A percentile compares a stretch with the other conserved stretches of the same genome.
Conservation (phyloP, 2,113 vertebrate genomes). For the Pagrus major region DNA sequence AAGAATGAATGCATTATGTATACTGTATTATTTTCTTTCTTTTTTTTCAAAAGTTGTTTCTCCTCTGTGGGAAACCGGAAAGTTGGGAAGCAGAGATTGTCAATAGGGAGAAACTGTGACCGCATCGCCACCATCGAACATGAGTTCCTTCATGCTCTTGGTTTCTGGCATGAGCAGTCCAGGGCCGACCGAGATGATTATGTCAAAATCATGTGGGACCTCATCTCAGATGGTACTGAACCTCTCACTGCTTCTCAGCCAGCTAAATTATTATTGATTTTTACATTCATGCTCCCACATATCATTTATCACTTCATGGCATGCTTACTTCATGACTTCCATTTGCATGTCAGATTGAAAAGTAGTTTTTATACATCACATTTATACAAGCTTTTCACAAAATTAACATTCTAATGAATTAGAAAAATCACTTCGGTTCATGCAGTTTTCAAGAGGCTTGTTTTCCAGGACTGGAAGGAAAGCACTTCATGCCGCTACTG, state of each 20-base stretch:
- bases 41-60: slow-evolving; percentile 86
- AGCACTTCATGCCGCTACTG: neutral
- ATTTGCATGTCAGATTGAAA: neutral
- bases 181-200: slow-evolving; percentile 92
- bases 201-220: slow-evolving; percentile 88
- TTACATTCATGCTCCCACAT: neutral
- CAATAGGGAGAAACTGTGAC: slow-evolving; percentile 90
- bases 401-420: neutral
- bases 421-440: neutral
- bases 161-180: slow-evolving; percentile 96
- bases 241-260: neutral
- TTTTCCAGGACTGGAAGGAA: neutral
- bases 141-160: slow-evolving; percentile 92
- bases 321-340: neutral
- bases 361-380: neutral
- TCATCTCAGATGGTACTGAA: slow-evolving; percentile 86
- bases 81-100: slow-evolving; percentile 86
- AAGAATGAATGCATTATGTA: neutral
- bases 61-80: slow-evolving; percentile 89
- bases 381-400: neutral
- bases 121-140: slow-evolving; percentile 89
- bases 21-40: neutral
- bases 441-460: neutral
- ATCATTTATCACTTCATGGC: neutral
- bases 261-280: neutral